Conservation (phyloP, 1,140 invertebrate species). For the Anastatus disparis region DNA sequence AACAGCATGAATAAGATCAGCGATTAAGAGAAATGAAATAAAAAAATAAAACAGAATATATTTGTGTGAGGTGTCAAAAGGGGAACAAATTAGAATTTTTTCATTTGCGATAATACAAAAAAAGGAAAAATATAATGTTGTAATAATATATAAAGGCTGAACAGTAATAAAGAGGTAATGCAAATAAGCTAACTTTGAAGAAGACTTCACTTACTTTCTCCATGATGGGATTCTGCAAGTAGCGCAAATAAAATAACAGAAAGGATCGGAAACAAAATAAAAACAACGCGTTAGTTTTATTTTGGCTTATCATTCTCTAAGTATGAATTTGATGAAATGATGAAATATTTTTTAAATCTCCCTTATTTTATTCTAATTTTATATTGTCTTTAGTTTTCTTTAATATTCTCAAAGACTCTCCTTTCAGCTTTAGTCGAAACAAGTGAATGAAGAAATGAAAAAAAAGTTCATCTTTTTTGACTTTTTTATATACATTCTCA, state of each 20-base stretch:
- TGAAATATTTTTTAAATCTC: slow-evolving; percentile 39
- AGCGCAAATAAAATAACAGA: slow-evolving; percentile 68
- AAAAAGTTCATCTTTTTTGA: not conserved
- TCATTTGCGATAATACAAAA: too few species aligned
- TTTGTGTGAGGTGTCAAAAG: too few species aligned
- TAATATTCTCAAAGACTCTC: slow-evolving; percentile 32
- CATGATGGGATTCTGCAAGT: slow-evolving; percentile 68
- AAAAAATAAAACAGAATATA: too few species aligned
- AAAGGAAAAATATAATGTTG: too few species aligned
- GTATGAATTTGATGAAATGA: slow-evolving; percentile 57
- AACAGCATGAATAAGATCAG: slow-evolving; percentile 2
- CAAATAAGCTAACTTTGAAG: slow-evolving; percentile 40
- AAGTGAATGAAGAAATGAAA: slow-evolving; percentile 25
- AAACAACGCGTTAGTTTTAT: slow-evolving; percentile 68
- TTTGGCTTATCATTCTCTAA: slow-evolving; percentile 56
- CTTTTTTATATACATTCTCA: not conserved
- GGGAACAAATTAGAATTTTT: too few species aligned
- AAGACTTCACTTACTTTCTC: slow-evolving; percentile 67
- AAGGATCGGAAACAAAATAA: slow-evolving; percentile 69
- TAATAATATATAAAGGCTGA: too few species aligned
- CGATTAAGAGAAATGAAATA: too few species aligned
- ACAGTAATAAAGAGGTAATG: slow-evolving; percentile 30
- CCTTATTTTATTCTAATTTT: not conserved
- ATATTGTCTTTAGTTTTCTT: too few species aligned
- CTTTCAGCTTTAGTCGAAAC: slow-evolving; percentile 27